These are phyloP conservation scores for Rhogogaster chlorosoma DNA, from an alignment of 2,888 invertebrate genomes.

Conservation along the genomic window DNA sequence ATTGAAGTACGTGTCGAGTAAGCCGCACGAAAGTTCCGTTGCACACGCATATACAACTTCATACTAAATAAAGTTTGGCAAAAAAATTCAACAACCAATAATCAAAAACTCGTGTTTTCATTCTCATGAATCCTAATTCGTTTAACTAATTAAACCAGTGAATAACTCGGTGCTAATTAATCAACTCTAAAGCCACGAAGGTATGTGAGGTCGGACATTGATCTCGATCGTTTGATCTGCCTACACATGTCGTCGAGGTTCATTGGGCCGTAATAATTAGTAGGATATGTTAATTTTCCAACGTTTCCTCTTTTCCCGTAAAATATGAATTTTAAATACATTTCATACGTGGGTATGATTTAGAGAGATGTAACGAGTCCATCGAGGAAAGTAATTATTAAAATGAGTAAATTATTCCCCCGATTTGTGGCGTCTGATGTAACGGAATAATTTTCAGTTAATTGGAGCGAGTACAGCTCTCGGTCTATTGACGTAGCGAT, in stretches of 20 bases:
- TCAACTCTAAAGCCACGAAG: neutral
- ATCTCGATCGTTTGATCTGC: neutral
- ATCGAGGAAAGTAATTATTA: neutral
- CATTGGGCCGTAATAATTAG: neutral
- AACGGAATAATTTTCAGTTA: slow-evolving; percentile 17
- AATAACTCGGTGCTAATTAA: neutral
- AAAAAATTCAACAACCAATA: neutral
- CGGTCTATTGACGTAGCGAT: slow-evolving; percentile 29
- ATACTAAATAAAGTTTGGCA: neutral
- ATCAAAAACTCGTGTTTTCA: neutral
- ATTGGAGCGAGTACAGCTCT: slow-evolving; percentile 23
- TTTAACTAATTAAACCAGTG: neutral
- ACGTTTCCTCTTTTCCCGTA: neutral
- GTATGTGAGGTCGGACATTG: neutral
- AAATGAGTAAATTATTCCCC: neutral
- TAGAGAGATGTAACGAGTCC: neutral
- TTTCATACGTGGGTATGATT: too few relatives aligned
- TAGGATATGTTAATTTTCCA: neutral
- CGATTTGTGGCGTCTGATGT: slow-evolving; percentile 3
- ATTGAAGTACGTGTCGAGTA: neutral
- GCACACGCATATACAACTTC: neutral
- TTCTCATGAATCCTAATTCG: neutral
- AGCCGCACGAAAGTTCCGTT: neutral
- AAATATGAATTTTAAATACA: neutral
- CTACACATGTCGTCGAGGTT: neutral